Percentiles rank a stretch among this genome's conserved stretches.
phyloP scores from a whole-genome alignment of 2,888 invertebrate species.

The Alentia gelatinosa region DNA sequence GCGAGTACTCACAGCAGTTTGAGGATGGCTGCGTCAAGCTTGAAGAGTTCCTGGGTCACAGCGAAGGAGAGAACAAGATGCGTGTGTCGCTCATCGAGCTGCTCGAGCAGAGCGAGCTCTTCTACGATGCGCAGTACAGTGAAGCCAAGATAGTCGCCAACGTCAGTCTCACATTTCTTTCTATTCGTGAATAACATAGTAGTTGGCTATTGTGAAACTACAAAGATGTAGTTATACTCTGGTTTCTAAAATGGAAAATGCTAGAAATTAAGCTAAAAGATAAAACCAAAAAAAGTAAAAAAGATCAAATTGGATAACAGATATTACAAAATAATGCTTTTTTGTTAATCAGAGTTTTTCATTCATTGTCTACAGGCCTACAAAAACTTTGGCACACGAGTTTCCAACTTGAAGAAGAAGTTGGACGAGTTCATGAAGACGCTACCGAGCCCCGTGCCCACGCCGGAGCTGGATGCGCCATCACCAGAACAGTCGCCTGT shows the following conservation, averaged over 20 bases:
- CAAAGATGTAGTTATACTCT: too few species aligned
- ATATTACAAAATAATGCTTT: too few species aligned
- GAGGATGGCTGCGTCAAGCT: conserved; percentile 90
- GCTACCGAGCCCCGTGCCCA: conserved; percentile 85
- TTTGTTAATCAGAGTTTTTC: too few species aligned
- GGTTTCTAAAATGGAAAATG: too few species aligned
- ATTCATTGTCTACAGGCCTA: conserved; percentile 87
- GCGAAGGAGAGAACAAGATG: conserved; percentile 91
- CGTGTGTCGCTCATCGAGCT: conserved; percentile 89
- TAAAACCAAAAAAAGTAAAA: too few species aligned
- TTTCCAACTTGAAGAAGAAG: conserved; percentile 91
- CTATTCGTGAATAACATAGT: too few species aligned
- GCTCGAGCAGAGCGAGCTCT: conserved; percentile 88
- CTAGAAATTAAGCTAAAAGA: too few species aligned
- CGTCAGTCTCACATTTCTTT: conserved; percentile 85
- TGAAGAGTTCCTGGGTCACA: conserved; percentile 87
- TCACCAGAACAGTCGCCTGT: conserved; percentile 88
- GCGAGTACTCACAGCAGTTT: conserved; percentile 92
- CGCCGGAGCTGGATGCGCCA: conserved; percentile 86
- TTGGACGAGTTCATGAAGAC: conserved; percentile 90
- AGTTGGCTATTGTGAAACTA: too few species aligned
- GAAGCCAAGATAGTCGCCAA: conserved; percentile 98
- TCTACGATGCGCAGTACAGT: conserved; percentile 93
- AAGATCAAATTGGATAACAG: too few species aligned
- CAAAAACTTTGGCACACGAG: conserved; percentile 93